Evolutionary conservation across 2,113 vertebrate species (phyloP), one percentile per base, ranked within the genome.

Genomic region (Brienomyrus longianalis): DNA sequence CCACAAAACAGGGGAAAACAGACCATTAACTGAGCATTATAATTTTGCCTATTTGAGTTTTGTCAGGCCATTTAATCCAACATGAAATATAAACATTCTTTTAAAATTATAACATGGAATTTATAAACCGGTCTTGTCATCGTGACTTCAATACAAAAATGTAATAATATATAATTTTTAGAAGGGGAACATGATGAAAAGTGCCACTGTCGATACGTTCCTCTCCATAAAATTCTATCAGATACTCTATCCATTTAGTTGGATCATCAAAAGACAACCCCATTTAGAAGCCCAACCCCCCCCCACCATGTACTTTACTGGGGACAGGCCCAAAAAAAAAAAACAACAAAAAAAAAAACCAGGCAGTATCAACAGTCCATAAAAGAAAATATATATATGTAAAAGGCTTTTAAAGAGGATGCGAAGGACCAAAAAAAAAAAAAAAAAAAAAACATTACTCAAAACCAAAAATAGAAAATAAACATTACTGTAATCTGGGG

Each of bases 401-500:
- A 70, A 94, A 96, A 95, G 94, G 94, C 94, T 95, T 95, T 95
- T 93, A 93, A 92, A 95, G 93, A 95, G 94, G 95, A 96, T 96
- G 95, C 94, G 95, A 96, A 96, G 89, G 87, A 95, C 90, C 39
- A 95, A 90, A 94, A 90, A 90, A 45, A 88, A 62, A 47, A 56
- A 54, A 54, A 15, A 13, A 48, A 48, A 1, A 39, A 39, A 39
- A 39, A 39, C 1, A 39, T 39, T 39, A 39, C 0, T 54, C 52
- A 17, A 56, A 56, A 56, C 3, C 17, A 19, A 19, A 31, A 70
- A 70, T 93, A 92, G 88, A 86, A 93, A 92, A 90, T 91, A 94
- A 94, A 94, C 93, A 95, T 99, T 96, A 99, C 96, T 99, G 98
- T 94, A 99, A 96, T 93, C 98, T 95, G 93, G 97, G 97, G 90